Evolutionary conservation across 2,797 vertebrate species (phyloP), one percentile per base, ranked within the genome.

Genomic region (Naso thynnoides): DNA sequence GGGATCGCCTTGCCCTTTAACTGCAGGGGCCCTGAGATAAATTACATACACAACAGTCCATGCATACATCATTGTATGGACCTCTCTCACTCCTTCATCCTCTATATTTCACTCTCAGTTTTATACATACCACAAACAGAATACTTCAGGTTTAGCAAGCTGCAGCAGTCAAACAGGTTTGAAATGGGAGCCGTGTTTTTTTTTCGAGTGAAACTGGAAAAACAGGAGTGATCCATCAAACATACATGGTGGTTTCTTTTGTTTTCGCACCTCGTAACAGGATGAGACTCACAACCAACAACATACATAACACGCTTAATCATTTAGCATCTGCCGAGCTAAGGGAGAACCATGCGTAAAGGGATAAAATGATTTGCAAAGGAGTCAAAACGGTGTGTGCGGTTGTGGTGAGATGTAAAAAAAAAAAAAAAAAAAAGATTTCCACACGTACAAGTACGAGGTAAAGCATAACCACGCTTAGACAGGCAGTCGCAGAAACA

Each of bases 391-490:
- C 66, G 57, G 55, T 44, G 42, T 57, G 64, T 39, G 49, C 14
- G 84, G 64, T 65, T 41, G 49, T 8, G 48, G 36, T 48, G 38
- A 68, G 52, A 79, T 39, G n/a, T n/a, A n/a, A n/a, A 11, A 36
- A 36, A 36, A 36, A 36, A 36, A 33, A 33, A 33, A 31, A 11
- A 72, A 73, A 83, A 85, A 65, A 52, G 65, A 66, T 59, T 74
- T 79, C 65, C 52, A 47, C 73, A 78, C 29, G 31, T 70, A 67
- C 56, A 63, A 64, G 69, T 56, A 68, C 50, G 48, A 55, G 62
- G 75, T 83, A 84, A 84, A 70, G 81, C 72, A 81, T 66, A 76
- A 84, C 81, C 82, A 78, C 83, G 65, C 54, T 68, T 45, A 73
- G 75, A 79, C 41, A 49, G 36, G 33, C 41, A 67, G 64, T 27